phyloP scores from a whole-genome alignment of 2,888 invertebrate species.

The Megalurothrips usitatus region DNA sequence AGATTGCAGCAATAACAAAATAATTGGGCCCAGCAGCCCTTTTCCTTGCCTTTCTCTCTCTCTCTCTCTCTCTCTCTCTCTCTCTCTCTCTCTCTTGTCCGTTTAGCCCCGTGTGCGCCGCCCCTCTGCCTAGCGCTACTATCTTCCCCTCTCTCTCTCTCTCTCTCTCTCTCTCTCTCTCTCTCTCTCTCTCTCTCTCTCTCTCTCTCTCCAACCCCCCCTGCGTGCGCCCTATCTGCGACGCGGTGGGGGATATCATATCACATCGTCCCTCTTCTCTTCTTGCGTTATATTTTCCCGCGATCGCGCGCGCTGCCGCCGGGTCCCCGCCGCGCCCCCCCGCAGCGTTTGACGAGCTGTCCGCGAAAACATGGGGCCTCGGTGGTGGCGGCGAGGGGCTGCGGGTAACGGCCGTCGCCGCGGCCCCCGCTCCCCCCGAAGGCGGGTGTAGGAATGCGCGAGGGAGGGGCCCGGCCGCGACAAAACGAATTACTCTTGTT shows the following conservation, averaged over 20 bases:
- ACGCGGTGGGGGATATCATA: not conserved
- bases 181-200: slow-evolving; percentile 11
- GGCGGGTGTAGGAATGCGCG: no score
- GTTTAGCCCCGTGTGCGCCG: no score
- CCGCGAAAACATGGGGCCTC: not conserved
- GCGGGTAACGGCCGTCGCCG: not conserved
- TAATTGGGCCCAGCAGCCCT: slow-evolving; percentile 9
- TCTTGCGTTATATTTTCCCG: not conserved
- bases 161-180: slow-evolving; percentile 11
- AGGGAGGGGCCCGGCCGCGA: not conserved
- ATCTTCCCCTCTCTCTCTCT: not conserved
- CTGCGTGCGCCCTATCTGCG: not conserved
- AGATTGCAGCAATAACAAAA: slow-evolving; percentile 23
- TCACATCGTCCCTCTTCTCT: no score
- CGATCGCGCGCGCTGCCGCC: no score
- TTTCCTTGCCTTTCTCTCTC: not conserved
- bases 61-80: not conserved
- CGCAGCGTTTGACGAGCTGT: not conserved
- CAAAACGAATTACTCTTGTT: not conserved
- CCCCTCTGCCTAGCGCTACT: not conserved
- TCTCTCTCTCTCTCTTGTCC: not conserved
- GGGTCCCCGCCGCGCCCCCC: not conserved
- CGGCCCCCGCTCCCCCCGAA: no score
- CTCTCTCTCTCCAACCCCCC: not conserved
- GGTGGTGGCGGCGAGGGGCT: no score